Base-by-base conservation (phyloP, 2,113 vertebrate genomes). In the Anoplopoma fimbria region DNA sequence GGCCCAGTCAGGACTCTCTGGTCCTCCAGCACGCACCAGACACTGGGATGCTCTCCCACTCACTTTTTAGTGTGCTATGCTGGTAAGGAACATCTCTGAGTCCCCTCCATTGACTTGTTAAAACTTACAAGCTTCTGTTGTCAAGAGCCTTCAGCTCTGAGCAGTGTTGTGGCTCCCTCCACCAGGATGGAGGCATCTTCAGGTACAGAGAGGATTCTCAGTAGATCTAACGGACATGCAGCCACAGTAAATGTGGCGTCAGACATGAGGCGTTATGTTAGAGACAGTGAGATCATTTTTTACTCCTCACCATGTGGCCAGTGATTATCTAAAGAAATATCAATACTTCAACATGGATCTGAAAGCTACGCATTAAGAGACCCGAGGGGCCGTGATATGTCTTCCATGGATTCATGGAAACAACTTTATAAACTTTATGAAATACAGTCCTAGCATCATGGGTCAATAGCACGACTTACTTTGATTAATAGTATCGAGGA, bases 401-500 rank as follows among this genome's bases (percentile, higher is more conserved):
- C 19, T 61, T 8, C 8, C 29, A 17, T 61, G 29, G 7, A 33
- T 61, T 61, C 15, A 64, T 15, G 8, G 42, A 34, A 65, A 45
- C 51, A 55, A 29, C 61, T 81, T 68, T n/a, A n/a, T n/a, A 10
- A 42, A 19, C 31, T 69, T 51, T 33, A 45, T 75, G 33, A 65
- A 81, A 71, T 38, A 75, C 38, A 67, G 17, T 71, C n/a, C 10
- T 5, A n/a, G 29, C 23, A 79, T 38, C 14, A 60, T 19, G 33
- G 78, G 0, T 25, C 25, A 70, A 77, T 69, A 84, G 1, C 49
- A 71, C 53, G 25, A 69, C 27, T 82, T 51, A 0, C 38, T 85
- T 55, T 70, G 58, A 79, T 76, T 4, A 79, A 73, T 27, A 57
- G 23, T 29, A 70, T 67, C 0, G 27, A 62, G 49, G 65, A 65